A percentile compares a stretch with the other conserved stretches of the same genome.
These are phyloP conservation scores for Oxyteleia sp. DNA, from an alignment of 2,888 invertebrate species.

Conservation along the genomic window DNA sequence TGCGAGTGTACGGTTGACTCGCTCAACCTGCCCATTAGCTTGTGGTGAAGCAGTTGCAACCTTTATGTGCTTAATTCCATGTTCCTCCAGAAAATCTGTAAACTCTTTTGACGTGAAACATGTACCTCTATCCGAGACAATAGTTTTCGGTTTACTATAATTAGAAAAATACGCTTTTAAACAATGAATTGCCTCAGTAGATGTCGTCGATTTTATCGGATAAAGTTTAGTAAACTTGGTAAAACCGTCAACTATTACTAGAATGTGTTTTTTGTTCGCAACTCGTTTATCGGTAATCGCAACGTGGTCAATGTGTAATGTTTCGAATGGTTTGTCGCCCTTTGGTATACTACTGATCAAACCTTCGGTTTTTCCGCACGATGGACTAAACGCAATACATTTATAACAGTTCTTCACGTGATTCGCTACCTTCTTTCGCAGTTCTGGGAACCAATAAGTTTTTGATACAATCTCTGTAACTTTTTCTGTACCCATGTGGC, in stretches of 20 bases:
- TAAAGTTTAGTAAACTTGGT: background rate
- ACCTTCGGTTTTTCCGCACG: background rate
- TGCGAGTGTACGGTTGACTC: background rate
- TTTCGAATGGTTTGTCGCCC: background rate
- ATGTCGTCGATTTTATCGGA: background rate
- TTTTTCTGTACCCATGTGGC: slow-evolving; percentile 21
- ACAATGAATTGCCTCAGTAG: background rate
- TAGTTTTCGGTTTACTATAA: no score
- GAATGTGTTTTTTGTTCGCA: slow-evolving; percentile 1
- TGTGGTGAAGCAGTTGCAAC: slow-evolving; percentile 6
- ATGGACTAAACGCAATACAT: slow-evolving; percentile 29
- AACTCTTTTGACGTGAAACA: slow-evolving; percentile 1
- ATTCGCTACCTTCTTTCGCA: slow-evolving; percentile 12
- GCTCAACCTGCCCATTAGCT: slow-evolving; percentile 6
- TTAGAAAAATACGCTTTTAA: background rate
- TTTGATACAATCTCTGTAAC: background rate
- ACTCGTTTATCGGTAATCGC: slow-evolving; percentile 4
- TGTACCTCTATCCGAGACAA: no score
- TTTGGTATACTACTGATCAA: background rate
- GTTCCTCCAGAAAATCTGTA: background rate
- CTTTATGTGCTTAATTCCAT: background rate
- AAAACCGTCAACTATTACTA: slow-evolving; percentile 5
- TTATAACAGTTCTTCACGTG: slow-evolving; percentile 27
- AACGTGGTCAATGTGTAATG: background rate
- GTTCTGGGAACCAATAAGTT: slow-evolving; percentile 22